Conservation (phyloP, 2,113 vertebrate genomes). For the Ceyx cyanopectus region DNA sequence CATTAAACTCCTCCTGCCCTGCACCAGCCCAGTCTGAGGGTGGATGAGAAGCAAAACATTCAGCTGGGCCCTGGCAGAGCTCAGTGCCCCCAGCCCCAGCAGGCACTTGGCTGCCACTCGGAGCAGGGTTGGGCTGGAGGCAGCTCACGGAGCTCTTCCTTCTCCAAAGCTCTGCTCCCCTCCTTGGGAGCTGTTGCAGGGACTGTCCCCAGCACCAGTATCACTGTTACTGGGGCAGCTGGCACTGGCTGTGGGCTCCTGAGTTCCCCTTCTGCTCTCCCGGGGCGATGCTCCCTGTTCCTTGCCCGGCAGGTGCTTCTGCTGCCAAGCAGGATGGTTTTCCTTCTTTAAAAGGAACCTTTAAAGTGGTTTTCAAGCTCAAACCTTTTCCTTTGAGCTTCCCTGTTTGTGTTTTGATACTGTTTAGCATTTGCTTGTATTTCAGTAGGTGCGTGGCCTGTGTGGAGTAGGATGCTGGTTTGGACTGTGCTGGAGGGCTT, state of each 20-base stretch:
- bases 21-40: not conserved
- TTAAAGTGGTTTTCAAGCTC: not conserved
- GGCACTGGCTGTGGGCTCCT: not conserved
- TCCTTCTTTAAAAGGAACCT: not conserved
- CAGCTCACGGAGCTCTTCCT: not conserved
- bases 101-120: not conserved
- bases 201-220: accelerated
- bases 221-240: accelerated
- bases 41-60: not conserved
- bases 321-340: not conserved
- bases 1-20: not conserved
- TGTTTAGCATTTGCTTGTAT: accelerated
- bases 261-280: not conserved
- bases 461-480: not conserved
- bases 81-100: accelerated
- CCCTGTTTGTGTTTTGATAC: not conserved
- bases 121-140: not conserved
- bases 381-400: not conserved
- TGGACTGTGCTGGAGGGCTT: not conserved
- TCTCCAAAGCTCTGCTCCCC: not conserved
- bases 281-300: not conserved
- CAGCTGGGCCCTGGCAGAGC: not conserved
- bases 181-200: not conserved
- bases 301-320: not conserved
- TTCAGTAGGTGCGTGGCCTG: not conserved